Percentiles rank a stretch among this genome's conserved stretches.
Conservation (phyloP, 1,140 invertebrate genomes). For the Diorhabda elongata region DNA sequence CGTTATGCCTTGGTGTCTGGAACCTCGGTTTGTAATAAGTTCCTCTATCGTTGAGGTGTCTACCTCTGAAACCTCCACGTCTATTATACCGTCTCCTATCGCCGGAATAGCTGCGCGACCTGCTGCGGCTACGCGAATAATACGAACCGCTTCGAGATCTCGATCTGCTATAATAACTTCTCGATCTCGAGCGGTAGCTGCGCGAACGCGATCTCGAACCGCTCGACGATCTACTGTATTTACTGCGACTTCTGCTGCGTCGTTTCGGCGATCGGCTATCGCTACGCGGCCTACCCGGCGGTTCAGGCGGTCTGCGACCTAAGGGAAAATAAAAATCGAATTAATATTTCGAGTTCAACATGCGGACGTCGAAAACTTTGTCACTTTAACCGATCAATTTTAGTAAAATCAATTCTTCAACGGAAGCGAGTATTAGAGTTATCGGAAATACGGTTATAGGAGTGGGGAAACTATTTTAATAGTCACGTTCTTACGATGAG, state of each 20-base stretch:
- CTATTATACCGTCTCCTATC: slow-evolving; percentile 50
- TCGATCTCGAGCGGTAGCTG: slow-evolving; percentile 44
- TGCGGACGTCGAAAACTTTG: too few relatives aligned
- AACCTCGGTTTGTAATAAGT: slow-evolving; percentile 73
- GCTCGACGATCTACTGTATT: slow-evolving; percentile 39
- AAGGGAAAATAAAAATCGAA: slow-evolving; percentile 16
- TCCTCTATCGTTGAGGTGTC: slow-evolving; percentile 61
- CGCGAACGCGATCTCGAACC: slow-evolving; percentile 44
- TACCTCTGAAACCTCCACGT: slow-evolving; percentile 54
- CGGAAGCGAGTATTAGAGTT: too few relatives aligned
- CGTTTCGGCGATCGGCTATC: slow-evolving; percentile 39
- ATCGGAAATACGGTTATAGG: too few relatives aligned
- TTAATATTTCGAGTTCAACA: neutral
- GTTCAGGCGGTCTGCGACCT: slow-evolving; percentile 50
- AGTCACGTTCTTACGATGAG: too few relatives aligned
- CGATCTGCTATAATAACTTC: slow-evolving; percentile 48
- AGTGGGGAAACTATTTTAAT: too few relatives aligned
- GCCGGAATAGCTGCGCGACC: slow-evolving; percentile 60
- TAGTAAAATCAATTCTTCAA: too few relatives aligned
- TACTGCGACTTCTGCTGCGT: slow-evolving; percentile 38
- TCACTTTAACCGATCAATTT: too few relatives aligned
- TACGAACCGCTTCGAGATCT: slow-evolving; percentile 51
- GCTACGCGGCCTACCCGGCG: slow-evolving; percentile 43
- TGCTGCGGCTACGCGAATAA: slow-evolving; percentile 58
- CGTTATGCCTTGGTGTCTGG: slow-evolving; percentile 53